Evolutionary conservation across 2,888 invertebrate species (phyloP).

Genomic region (Amphiduros pacificus): DNA sequence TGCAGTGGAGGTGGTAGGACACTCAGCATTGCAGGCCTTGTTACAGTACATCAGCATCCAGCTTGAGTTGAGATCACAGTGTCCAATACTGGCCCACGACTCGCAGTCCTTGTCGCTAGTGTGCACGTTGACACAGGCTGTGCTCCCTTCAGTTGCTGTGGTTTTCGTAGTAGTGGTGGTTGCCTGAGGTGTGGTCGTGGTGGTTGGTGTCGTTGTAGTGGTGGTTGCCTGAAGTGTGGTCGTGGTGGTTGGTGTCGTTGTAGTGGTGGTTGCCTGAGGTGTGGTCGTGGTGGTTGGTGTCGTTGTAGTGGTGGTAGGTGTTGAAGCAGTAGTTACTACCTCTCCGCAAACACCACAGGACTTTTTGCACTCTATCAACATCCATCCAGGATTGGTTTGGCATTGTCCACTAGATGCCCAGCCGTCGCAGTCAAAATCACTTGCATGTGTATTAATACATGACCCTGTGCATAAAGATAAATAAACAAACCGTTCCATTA

Average conservation of each 20-base stretch:
- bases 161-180: background rate
- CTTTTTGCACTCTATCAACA: background rate
- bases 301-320: background rate
- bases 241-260: background rate
- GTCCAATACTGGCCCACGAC: constrained; percentile 19
- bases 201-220: background rate
- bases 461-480: too few relatives aligned
- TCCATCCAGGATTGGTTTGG: background rate
- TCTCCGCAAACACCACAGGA: background rate
- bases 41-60: constrained; percentile 26
- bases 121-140: constrained; percentile 9
- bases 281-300: background rate
- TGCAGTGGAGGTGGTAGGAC: background rate
- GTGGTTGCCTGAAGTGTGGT: background rate
- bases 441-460: background rate
- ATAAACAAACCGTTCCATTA: too few relatives aligned
- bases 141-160: background rate
- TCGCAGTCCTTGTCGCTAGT: constrained; percentile 16
- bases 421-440: constrained; percentile 13
- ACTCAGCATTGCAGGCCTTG: constrained; percentile 11
- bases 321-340: too few relatives aligned
- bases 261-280: background rate
- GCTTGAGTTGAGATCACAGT: constrained; percentile 22
- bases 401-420: constrained; percentile 19
- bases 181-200: background rate